Conservation (phyloP, 2,888 invertebrate genomes). For the Eremobia ochroleuca region DNA sequence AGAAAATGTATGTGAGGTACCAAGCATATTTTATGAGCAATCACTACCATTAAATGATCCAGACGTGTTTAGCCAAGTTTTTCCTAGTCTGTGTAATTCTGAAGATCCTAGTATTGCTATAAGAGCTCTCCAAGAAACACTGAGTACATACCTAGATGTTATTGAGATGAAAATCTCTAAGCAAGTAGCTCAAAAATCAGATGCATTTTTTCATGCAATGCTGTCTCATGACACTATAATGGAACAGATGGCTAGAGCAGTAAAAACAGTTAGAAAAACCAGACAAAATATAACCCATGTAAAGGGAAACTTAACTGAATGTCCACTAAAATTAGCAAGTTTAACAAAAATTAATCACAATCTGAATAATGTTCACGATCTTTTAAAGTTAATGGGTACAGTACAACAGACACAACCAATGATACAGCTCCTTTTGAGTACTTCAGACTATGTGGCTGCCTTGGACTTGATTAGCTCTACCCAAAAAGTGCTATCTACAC, state of each 20-base stretch:
- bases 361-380: conserved; percentile 92
- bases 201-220: conserved; percentile 99
- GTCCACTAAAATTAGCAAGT: conserved; percentile 95
- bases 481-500: conserved; percentile 97
- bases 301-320: conserved; percentile 94
- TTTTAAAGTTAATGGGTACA: conserved; percentile 97
- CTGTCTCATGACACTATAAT: conserved; percentile 99
- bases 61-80: conserved; percentile 96
- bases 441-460: conserved; percentile 99
- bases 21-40: conserved; percentile 96
- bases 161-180: conserved; percentile 98
- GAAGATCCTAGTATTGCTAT: conserved; percentile 92
- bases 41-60: conserved; percentile 95
- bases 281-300: conserved; percentile 94
- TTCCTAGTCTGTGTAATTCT: conserved; percentile 92
- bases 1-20: conserved; percentile 93
- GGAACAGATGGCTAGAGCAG: conserved; percentile 97
- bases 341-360: conserved; percentile 93
- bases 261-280: conserved; percentile 94
- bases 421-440: conserved; percentile 97
- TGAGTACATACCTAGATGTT: conserved; percentile 98
- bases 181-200: conserved; percentile 98
- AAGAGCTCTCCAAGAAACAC: conserved; percentile 95
- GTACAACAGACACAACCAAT: conserved; percentile 99
- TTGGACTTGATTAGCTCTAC: conserved; percentile 99